Percentiles rank a stretch among this genome's conserved stretches.
phyloP scores from a whole-genome alignment of 2,888 invertebrate species.

The Plutella xylostella region DNA sequence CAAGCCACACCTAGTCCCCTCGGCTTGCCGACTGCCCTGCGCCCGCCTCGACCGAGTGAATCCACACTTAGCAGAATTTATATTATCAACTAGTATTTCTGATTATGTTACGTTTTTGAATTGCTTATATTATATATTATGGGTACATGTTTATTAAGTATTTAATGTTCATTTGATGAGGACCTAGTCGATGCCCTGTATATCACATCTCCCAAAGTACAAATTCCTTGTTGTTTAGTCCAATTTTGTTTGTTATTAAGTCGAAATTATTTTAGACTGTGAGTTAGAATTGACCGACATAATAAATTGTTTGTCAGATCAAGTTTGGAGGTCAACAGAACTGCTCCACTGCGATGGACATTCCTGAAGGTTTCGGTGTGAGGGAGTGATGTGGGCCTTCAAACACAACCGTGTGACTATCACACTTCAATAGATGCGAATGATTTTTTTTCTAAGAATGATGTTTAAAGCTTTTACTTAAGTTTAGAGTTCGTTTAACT shows the following conservation, averaged over 20 bases:
- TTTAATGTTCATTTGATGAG: slow-evolving; percentile 70
- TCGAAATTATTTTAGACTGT: slow-evolving; percentile 62
- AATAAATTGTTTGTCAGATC: slow-evolving; percentile 2
- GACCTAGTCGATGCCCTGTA: slow-evolving; percentile 70
- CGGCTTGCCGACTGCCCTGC: slow-evolving; percentile 31
- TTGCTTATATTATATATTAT: slow-evolving; percentile 69
- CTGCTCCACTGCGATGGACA: no score
- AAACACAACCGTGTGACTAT: neutral
- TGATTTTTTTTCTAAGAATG: slow-evolving; percentile 23
- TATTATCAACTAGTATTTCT: slow-evolving; percentile 66
- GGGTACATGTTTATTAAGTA: slow-evolving; percentile 67
- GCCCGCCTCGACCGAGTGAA: slow-evolving; percentile 47
- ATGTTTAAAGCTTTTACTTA: slow-evolving; percentile 58
- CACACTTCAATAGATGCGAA: neutral
- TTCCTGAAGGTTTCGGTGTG: no score
- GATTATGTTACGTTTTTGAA: slow-evolving; percentile 68
- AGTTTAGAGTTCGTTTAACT: slow-evolving; percentile 46
- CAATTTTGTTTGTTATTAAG: slow-evolving; percentile 70
- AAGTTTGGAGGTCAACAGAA: no score
- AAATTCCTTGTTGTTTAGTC: slow-evolving; percentile 72
- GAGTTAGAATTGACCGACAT: slow-evolving; percentile 2
- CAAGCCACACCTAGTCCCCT: slow-evolving; percentile 47
- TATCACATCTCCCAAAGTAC: slow-evolving; percentile 72
- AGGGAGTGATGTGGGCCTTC: no score
- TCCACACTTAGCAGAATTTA: slow-evolving; percentile 67